These are phyloP conservation scores for Perithous albicinctus DNA, from an alignment of 2,888 invertebrate genomes.

Conservation along the genomic window DNA sequence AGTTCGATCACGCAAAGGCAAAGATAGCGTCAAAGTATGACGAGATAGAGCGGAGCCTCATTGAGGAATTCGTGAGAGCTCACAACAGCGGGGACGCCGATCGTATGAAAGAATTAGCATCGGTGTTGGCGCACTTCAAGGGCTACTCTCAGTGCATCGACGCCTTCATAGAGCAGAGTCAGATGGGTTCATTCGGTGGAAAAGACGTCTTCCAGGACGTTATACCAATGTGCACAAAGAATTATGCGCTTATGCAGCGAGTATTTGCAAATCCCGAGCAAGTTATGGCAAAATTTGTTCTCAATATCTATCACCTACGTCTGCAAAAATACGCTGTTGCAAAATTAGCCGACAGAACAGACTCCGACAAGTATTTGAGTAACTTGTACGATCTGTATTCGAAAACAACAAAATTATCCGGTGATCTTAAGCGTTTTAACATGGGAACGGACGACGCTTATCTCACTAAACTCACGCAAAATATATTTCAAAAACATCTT, in stretches of 20 bases:
- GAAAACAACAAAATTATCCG: constrained; percentile 91
- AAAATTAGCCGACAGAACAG: constrained; percentile 92
- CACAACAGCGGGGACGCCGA: constrained; percentile 93
- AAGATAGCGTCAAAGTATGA: constrained; percentile 96
- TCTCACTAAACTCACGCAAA: constrained; percentile 91
- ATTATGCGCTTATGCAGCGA: constrained; percentile 92
- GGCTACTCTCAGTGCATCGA: constrained; percentile 98
- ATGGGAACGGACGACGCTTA: constrained; percentile 92
- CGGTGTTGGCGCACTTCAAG: constrained; percentile 97
- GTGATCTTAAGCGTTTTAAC: constrained; percentile 90
- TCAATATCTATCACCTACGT: constrained; percentile 97
- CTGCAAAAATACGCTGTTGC: constrained; percentile 94
- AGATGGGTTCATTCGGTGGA: constrained; percentile 94
- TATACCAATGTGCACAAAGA: constrained; percentile 94
- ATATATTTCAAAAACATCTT: constrained; percentile 92
- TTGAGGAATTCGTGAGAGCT: constrained; percentile 97
- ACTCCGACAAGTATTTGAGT: constrained; percentile 94
- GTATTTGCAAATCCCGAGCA: constrained; percentile 98
- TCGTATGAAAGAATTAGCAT: constrained; percentile 97
- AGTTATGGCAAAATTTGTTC: constrained; percentile 98
- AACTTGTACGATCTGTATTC: constrained; percentile 96
- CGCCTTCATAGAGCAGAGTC: constrained; percentile 98
- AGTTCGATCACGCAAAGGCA: constrained; percentile 93
- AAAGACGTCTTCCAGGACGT: constrained; percentile 97
- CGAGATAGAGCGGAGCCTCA: constrained; percentile 94